Evolutionary conservation across 2,113 vertebrate genomes (phyloP).

Genomic region (Anolis carolinensis): DNA sequence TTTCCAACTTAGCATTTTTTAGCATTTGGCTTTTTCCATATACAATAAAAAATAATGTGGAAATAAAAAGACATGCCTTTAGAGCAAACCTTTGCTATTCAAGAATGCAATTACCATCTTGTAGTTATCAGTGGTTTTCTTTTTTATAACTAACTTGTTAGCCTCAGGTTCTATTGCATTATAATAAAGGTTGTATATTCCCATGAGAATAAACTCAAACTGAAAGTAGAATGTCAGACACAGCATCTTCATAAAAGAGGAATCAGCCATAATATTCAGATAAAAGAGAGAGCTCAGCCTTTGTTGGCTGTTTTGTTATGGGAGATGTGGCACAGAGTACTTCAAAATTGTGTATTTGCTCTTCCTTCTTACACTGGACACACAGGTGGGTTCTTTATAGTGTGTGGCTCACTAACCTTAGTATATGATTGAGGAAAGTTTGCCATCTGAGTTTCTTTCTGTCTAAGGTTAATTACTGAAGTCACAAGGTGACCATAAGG

Average conservation of each 20-base stretch:
- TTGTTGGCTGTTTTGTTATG: background rate
- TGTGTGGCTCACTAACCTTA: background rate
- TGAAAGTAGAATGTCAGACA: accelerated
- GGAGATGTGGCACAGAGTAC: background rate
- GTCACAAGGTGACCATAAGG: too few species aligned
- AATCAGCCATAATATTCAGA: background rate
- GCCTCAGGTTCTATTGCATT: background rate
- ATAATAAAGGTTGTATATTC: background rate
- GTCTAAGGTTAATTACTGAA: background rate
- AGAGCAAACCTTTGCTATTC: background rate
- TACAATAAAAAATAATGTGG: background rate
- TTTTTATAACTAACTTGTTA: background rate
- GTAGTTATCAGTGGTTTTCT: background rate
- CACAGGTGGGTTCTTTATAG: background rate
- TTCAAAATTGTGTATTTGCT: background rate
- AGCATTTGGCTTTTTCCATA: too few species aligned
- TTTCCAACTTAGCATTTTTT: too few species aligned
- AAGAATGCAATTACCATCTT: background rate
- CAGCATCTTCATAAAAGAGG: background rate
- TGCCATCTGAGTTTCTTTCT: background rate
- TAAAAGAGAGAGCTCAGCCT: slow-evolving; percentile 7
- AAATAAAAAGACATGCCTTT: background rate
- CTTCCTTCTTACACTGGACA: accelerated
- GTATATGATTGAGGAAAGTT: background rate
- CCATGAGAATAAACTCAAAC: background rate